Conservation (phyloP, 2,888 invertebrate species). For the Aethes cnicana region DNA sequence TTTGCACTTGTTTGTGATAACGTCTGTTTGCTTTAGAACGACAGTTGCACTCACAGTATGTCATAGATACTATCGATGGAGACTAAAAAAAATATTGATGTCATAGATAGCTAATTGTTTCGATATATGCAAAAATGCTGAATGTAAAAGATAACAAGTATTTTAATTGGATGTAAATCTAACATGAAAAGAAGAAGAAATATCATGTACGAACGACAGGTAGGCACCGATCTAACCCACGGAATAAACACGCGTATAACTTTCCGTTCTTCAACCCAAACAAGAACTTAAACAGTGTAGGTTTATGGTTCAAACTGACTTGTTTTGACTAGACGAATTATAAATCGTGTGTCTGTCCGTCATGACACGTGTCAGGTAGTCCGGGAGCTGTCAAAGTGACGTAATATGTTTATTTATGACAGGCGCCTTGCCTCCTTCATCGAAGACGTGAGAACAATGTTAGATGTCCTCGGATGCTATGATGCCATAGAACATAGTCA, state of each 20-base stretch:
- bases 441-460: slow-evolving; percentile 60
- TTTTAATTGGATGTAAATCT: slow-evolving; percentile 56
- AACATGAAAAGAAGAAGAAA: too few relatives aligned
- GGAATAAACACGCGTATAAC: slow-evolving; percentile 38
- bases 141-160: slow-evolving; percentile 26
- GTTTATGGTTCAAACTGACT: slow-evolving; percentile 37
- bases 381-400: slow-evolving; percentile 71
- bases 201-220: slow-evolving; percentile 65
- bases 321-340: slow-evolving; percentile 27
- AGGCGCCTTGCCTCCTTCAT: slow-evolving; percentile 48
- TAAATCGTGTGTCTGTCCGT: slow-evolving; percentile 51
- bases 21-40: too few relatives aligned
- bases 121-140: too few relatives aligned
- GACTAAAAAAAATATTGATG: too few relatives aligned
- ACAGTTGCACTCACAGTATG: too few relatives aligned
- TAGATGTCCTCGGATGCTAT: slow-evolving; percentile 29
- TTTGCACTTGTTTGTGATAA: too few relatives aligned
- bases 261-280: too few relatives aligned
- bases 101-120: too few relatives aligned
- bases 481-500: slow-evolving; percentile 24
- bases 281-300: too few relatives aligned
- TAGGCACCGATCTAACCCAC: slow-evolving; percentile 46
- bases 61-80: too few relatives aligned
- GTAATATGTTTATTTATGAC: slow-evolving; percentile 73
- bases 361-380: slow-evolving; percentile 68